Conservation (phyloP, 2,888 invertebrate species). For the Pomacea canaliculata region DNA sequence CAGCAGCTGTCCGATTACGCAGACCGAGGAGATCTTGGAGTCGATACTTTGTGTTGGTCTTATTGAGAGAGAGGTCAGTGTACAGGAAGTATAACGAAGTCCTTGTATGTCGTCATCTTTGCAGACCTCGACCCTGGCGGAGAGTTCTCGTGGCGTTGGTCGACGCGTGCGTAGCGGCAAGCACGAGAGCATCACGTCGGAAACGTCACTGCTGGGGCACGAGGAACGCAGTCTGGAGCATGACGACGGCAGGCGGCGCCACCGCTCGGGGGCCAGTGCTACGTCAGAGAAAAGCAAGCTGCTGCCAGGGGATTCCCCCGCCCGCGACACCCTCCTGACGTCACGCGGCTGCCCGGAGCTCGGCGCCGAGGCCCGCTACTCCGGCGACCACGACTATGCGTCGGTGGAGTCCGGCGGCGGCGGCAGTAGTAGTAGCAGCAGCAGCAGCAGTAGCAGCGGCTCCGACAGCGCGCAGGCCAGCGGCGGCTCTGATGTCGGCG, state of each 20-base stretch:
- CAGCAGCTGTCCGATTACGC: too few species aligned
- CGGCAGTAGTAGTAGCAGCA: not conserved
- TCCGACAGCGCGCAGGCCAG: not conserved
- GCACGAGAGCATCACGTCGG: slow-evolving; percentile 27
- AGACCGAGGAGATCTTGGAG: too few species aligned
- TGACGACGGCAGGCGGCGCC: slow-evolving; percentile 17
- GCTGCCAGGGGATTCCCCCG: slow-evolving; percentile 5
- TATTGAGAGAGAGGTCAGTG: not conserved
- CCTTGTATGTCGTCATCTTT: not conserved
- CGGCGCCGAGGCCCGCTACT: slow-evolving; percentile 13
- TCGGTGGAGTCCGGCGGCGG: slow-evolving; percentile 14
- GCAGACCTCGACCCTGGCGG: not conserved
- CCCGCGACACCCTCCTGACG: not conserved
- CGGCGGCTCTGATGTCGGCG: not conserved
- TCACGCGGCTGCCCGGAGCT: not conserved
- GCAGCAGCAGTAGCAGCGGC: not conserved
- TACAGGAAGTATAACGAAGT: not conserved
- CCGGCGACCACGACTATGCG: slow-evolving; percentile 22
- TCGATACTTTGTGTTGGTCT: too few species aligned
- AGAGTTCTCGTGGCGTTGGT: not conserved
- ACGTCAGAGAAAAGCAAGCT: slow-evolving; percentile 14
- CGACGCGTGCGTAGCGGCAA: slow-evolving; percentile 13
- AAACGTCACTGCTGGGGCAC: slow-evolving; percentile 23
- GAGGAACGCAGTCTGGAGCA: slow-evolving; percentile 6
- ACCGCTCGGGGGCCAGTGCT: not conserved